phyloP scores from a whole-genome alignment of 92 coral and sea anemone genomes.

The Blastomussa wellsi region DNA sequence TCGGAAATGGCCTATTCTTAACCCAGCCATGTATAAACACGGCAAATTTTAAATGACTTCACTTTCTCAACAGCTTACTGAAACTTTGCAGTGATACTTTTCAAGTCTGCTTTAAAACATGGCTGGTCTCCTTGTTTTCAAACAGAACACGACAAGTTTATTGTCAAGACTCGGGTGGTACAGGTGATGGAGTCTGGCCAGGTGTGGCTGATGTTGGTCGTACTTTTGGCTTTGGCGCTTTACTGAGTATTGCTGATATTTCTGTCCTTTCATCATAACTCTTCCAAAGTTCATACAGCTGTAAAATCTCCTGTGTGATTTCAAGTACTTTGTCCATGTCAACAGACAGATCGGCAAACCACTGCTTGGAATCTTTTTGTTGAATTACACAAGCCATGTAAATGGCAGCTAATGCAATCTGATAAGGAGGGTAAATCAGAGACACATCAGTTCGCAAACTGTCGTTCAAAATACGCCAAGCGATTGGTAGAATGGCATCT shows the following conservation, averaged over 20 bases:
- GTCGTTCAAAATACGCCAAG: constrained; percentile 98
- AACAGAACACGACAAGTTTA: background rate
- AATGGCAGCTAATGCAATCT: constrained; percentile 93
- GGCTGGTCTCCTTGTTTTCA: background rate
- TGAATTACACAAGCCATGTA: constrained; percentile 99
- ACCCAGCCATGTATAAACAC: background rate
- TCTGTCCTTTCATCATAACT: constrained; percentile 92
- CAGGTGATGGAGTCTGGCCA: constrained; percentile 86
- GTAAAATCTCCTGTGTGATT: constrained; percentile 88
- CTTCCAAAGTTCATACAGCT: constrained; percentile 94
- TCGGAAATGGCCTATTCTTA: too few relatives aligned
- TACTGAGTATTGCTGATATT: constrained; percentile 69
- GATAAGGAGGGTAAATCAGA: constrained; percentile 89
- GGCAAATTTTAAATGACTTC: background rate
- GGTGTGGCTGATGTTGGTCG: constrained; percentile 95
- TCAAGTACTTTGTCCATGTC: constrained; percentile 97
- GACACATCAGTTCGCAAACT: constrained; percentile 95
- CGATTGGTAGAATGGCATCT: constrained; percentile 88
- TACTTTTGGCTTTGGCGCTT: constrained; percentile 93
- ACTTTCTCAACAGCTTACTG: background rate
- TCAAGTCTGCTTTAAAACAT: background rate
- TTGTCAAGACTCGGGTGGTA: constrained; percentile 55
- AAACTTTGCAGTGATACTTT: background rate
- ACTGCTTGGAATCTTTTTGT: constrained; percentile 89
- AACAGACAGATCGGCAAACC: constrained; percentile 96